Evolutionary conservation across 2,797 vertebrate genomes (phyloP), one percentile per base, ranked within the genome.

Genomic region (Microctenopoma lineatum): DNA sequence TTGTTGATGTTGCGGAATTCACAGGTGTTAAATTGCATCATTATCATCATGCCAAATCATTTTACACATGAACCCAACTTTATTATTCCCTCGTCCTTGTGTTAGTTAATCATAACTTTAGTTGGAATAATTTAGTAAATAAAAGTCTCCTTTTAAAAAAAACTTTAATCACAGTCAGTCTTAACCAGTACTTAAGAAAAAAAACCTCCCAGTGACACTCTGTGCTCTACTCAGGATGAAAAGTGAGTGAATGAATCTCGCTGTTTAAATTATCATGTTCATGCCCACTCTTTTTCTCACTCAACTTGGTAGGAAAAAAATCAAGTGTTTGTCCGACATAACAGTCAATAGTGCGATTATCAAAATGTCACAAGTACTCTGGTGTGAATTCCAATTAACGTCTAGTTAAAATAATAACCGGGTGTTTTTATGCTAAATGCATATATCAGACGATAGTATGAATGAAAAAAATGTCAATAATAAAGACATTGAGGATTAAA

Each of bases 181-280:
- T 56, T 3, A 59, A 53, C 38, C 73, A 74, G 59, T 54, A 61
- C 46, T 75, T 44, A 59, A 65, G 32, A 36, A 26, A 67, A 59
- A 75, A 69, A 73, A 90, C 89, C 84, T 90, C 90, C 58, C 82
- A 80, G 15, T 84, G 85, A 84, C 88, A 86, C 86, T 84, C 62
- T 69, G 80, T 79, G 83, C 78, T 85, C 34, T 73, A 75, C 77
- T 87, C 85, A 75, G 78, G 83, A 85, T 87, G 83, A 88, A 91
- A 90, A 90, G 86, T 89, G 87, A 90, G 77, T 87, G 90, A 91
- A 90, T 89, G 80, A 81, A 85, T 94, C 90, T 92, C 93, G 84
- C 91, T 93, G 93, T 93, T 93, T 94, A 92, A 94, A 94, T 94
- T 94, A 94, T 88, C 92, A 77, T 90, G 84, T 90, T 81, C 82